phyloP scores from a whole-genome alignment of 1,140 invertebrate genomes.

The Halictus rubicundus region DNA sequence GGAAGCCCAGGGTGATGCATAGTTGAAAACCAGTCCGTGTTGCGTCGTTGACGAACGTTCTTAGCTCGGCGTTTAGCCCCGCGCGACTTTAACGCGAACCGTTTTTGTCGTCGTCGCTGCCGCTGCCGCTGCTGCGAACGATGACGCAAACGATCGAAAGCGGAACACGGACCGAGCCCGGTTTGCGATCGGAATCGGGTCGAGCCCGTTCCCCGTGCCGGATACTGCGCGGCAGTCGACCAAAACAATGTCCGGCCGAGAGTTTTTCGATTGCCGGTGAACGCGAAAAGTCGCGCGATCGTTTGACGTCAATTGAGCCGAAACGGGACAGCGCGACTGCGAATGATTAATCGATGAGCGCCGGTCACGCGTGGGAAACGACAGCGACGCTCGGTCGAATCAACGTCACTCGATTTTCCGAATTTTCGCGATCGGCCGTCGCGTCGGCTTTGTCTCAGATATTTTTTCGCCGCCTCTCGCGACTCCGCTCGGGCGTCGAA shows the following conservation, averaged over 20 bases:
- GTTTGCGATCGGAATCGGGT: conserved; percentile 29
- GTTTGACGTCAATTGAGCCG: conserved; percentile 54
- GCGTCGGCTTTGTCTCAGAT: too few relatives aligned
- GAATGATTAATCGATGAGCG: conserved; percentile 44
- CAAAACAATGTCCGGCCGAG: conserved; percentile 40
- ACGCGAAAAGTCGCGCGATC: conserved; percentile 32
- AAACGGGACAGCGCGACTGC: conserved; percentile 53
- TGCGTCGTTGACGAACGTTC: not conserved
- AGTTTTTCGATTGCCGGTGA: conserved; percentile 27
- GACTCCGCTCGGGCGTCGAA: too few relatives aligned
- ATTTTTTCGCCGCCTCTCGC: too few relatives aligned
- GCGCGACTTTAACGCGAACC: not conserved
- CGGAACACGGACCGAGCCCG: not conserved
- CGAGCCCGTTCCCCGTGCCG: conserved; percentile 31
- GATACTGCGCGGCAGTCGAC: conserved; percentile 38
- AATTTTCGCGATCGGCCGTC: not conserved
- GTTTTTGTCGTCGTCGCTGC: too few relatives aligned
- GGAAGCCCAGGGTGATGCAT: conserved; percentile 25
- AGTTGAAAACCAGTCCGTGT: not conserved
- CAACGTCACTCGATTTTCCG: conserved; percentile 26
- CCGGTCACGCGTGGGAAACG: not conserved
- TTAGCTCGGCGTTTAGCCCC: not conserved
- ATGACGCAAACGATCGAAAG: conserved; percentile 14
- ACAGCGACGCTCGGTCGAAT: not conserved
- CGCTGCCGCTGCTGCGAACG: not conserved